A percentile compares a stretch with the other conserved stretches of the same genome.
These are phyloP conservation scores for Agelastica alni DNA, from an alignment of 2,888 invertebrate genomes.

Conservation along the genomic window DNA sequence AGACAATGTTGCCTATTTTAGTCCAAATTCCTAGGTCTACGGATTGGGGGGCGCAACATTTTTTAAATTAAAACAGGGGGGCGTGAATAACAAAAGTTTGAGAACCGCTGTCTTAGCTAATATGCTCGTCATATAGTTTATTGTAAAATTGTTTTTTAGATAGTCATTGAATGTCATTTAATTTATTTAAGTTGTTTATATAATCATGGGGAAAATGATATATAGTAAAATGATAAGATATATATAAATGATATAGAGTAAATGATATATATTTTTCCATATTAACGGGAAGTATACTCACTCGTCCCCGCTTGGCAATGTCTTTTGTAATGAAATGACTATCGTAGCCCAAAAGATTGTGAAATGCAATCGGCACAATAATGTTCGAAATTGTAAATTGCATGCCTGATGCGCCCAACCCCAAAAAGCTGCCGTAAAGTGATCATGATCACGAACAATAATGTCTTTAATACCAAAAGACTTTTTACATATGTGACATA, in stretches of 20 bases:
- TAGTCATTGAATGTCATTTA: slow-evolving; percentile 11
- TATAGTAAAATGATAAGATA: no score
- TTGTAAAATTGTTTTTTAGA: slow-evolving; percentile 9
- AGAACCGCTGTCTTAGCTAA: no score
- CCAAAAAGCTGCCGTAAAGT: slow-evolving; percentile 41
- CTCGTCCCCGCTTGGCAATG: slow-evolving; percentile 29
- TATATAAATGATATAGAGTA: no score
- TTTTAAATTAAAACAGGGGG: no score
- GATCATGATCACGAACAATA: slow-evolving; percentile 42
- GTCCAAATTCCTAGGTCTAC: no score
- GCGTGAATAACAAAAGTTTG: no score
- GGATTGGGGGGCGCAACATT: no score
- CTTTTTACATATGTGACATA: slow-evolving; percentile 38
- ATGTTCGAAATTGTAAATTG: slow-evolving; percentile 45
- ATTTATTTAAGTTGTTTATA: slow-evolving; percentile 9
- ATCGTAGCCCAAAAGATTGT: slow-evolving; percentile 45
- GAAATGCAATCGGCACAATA: slow-evolving; percentile 46
- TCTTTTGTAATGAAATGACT: slow-evolving; percentile 44
- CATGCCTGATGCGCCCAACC: slow-evolving; percentile 42
- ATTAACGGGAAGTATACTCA: slow-evolving; percentile 42
- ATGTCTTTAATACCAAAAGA: slow-evolving; percentile 22
- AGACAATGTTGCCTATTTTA: no score
- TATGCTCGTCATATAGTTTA: slow-evolving; percentile 8
- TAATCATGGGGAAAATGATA: no score
- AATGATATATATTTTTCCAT: slow-evolving; percentile 48